Evolutionary conservation across 2,888 invertebrate genomes (phyloP).

Genomic region (Athrips mouffetella): DNA sequence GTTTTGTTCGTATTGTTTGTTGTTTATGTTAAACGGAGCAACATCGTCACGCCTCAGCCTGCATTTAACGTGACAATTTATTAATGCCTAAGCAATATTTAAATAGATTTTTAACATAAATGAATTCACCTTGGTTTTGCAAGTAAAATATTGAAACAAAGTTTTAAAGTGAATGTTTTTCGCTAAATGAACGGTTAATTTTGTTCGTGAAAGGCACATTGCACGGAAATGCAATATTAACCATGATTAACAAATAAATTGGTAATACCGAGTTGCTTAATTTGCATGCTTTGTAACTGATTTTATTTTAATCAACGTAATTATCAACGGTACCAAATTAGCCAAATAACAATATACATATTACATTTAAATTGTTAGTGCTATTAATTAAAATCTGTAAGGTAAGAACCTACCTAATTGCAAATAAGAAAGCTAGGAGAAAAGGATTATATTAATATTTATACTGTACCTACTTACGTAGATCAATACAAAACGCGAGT

Average conservation of each 20-base stretch:
- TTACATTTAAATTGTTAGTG: too few species aligned
- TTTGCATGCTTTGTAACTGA: not conserved
- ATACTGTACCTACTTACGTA: too few species aligned
- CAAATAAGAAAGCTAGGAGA: too few species aligned
- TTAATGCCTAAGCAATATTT: constrained; percentile 65
- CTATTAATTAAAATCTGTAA: too few species aligned
- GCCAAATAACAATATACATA: not conserved
- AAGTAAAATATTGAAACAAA: not conserved
- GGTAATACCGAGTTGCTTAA: not conserved
- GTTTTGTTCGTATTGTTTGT: not conserved
- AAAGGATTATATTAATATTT: too few species aligned
- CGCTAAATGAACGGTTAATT: not conserved
- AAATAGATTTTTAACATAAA: constrained; percentile 46
- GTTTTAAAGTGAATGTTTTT: constrained; percentile 27
- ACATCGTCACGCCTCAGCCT: constrained; percentile 73
- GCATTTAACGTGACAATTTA: constrained; percentile 69
- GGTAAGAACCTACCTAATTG: too few species aligned
- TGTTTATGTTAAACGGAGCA: constrained; percentile 25
- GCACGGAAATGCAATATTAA: constrained; percentile 1
- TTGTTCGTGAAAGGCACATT: not conserved
- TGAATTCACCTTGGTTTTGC: not conserved
- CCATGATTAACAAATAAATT: not conserved
- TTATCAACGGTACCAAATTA: not conserved
- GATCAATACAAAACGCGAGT: too few species aligned
- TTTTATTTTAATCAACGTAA: not conserved